Base-by-base conservation (phyloP, 1,140 invertebrate species). In the Tetragnatha versicolor region DNA sequence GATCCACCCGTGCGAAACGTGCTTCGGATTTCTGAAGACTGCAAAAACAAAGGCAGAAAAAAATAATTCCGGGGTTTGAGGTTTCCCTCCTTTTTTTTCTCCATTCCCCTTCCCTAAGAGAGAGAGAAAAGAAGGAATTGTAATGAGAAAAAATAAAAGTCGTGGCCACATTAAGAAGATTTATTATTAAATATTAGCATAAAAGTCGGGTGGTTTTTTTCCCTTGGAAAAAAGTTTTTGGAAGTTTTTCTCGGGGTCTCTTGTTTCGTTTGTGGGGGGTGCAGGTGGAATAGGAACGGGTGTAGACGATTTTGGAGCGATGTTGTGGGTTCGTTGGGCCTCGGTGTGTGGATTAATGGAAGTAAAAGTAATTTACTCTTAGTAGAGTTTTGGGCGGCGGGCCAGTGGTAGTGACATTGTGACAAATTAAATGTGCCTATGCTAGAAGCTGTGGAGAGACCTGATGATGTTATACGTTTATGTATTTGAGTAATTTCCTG, bases 131-230 rank as follows among this genome's bases (percentile, higher is more conserved):
- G 55, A 33, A 33, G 22, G n/a, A n/a, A n/a, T n/a, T n/a, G n/a
- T n/a, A n/a, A n/a, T n/a, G n/a, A n/a, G n/a, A n/a, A n/a, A n/a
- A n/a, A n/a, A n/a, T n/a, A n/a, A n/a, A 58, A 58, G 35, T 33
- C n/a, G 14, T 17, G 7, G 12, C 37, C 31, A 31, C 63, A 45
- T 66, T 58, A 45, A 37, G 12, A 29, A 39, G 51, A 72, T 72
- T 72, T 60, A 72, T 72, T 72, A 72, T 72, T 58, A 35, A 58
- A 58, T 58, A 58, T 72, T 72, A 58, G 69, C 69, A 72, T 72
- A 72, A 72, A 53, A 72, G 35, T 51, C 37, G 20, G 33, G 33
- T 9, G 35, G 10, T 42, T 42, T 39, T 72, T 45, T 53, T 65
- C 45, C 17, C 17, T 2, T 45, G 14, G n/a, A 12, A 17, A 10